A percentile compares a stretch with the other conserved stretches of the same genome.
These are phyloP conservation scores for Ifrita kowaldi DNA, from an alignment of 2,113 vertebrate genomes.

Conservation along the genomic window DNA sequence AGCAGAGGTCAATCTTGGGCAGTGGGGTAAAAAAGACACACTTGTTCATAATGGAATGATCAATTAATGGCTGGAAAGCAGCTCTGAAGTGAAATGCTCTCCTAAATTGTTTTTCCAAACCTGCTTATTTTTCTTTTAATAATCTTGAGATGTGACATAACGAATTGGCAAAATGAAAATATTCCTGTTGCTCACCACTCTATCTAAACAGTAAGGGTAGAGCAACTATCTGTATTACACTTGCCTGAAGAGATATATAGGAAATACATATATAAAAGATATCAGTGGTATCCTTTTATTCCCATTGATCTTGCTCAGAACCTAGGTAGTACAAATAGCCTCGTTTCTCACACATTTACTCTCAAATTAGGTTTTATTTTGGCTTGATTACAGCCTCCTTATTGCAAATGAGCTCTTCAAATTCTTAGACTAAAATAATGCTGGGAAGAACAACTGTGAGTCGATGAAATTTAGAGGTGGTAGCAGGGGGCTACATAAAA, in stretches of 20 bases:
- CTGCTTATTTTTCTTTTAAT: not conserved
- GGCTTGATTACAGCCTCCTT: not conserved
- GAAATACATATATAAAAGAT: not conserved
- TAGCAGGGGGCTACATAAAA: not conserved
- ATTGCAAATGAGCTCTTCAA: not conserved
- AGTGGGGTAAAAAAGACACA: not conserved
- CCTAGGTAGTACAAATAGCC: not conserved
- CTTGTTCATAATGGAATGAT: not conserved
- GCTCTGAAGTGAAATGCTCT: not conserved
- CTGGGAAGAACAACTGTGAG: not conserved
- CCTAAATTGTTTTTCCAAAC: not conserved
- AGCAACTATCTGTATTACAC: not conserved
- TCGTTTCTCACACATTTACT: rapidly evolving
- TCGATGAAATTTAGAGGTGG: not conserved
- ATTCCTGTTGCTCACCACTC: not conserved
- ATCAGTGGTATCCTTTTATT: not conserved
- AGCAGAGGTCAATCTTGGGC: not conserved
- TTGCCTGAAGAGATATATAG: not conserved
- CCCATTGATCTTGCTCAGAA: not conserved
- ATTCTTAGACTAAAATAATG: not conserved
- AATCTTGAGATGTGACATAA: not conserved
- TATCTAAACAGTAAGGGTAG: not conserved
- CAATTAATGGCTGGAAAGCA: not conserved
- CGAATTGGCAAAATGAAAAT: not conserved
- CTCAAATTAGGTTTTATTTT: not conserved